Evolutionary conservation across 1,140 invertebrate species (phyloP), one percentile per base, ranked within the genome.

Genomic region (Plectrocnemia conspersa): DNA sequence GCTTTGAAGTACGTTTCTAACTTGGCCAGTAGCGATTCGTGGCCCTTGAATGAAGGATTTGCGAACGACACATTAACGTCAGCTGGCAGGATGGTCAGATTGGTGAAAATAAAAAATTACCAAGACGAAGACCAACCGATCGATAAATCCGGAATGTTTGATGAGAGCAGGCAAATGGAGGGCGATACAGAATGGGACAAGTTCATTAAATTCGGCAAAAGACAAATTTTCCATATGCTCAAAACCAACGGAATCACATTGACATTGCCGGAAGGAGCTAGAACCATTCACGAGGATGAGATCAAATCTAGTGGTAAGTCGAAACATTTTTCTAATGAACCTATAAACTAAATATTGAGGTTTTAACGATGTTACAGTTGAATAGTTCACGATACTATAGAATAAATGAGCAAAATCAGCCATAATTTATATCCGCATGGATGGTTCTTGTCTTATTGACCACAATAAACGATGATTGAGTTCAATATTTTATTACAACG

Each of bases 141-240:
- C 27, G 7, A 13, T 21, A 23, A 15, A 16, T 54, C n/a, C n/a
- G n/a, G n/a, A n/a, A n/a, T 54, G 15, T 54, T 61, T 16, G 59
- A 32, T 9, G 52, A 54, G 3, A 53, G 50, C 6, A 49, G 59
- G 16, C 59, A 61, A 47, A 11, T 61, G 16, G 27, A 29, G 3
- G 29, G 27, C 2, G 59, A 61, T 24, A 46, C 54, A 0, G 59
- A 61, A 19, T 25, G 54, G 6, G 59, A 57, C 2, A 61, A 56
- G 46, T 29, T 61, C n/a, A 24, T 61, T 24, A 61, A 61, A 45
- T 61, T 61, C 32, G 59, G 45, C 18, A 61, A 57, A 25, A 54
- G 59, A 19, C 54, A 61, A 24, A 18, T 52, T 9, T 33, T 40
- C 24, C n/a, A 7, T 4, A 57, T 57, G 35, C 15, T 61, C 46